Conservation (phyloP, 2,797 vertebrate species). For the Sebastes melanostomus region DNA sequence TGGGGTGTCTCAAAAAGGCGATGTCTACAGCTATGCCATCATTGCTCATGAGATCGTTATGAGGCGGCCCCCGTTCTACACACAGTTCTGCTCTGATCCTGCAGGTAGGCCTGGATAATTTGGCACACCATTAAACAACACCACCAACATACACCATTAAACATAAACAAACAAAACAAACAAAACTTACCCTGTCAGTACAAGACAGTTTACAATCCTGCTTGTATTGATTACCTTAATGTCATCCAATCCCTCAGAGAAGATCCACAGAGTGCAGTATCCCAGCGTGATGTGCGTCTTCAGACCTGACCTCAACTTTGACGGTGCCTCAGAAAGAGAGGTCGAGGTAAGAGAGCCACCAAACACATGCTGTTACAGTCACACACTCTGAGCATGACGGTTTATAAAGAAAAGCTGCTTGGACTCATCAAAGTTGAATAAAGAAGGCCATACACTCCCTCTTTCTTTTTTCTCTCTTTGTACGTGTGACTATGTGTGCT, state of each 20-base stretch:
- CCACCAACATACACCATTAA: not conserved
- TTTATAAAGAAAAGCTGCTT: not conserved
- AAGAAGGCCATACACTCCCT: not conserved
- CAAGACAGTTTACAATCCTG: not conserved
- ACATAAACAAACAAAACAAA: not conserved
- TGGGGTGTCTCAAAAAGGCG: conserved; percentile 91
- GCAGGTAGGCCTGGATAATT: conserved; percentile 76
- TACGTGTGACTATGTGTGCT: not conserved
- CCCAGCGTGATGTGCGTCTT: conserved; percentile 73
- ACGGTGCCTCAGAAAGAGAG: conserved; percentile 85
- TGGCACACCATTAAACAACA: not conserved
- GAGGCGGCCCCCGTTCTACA: conserved; percentile 87
- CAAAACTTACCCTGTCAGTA: not conserved
- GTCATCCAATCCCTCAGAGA: conserved; percentile 80
- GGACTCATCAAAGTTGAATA: not conserved
- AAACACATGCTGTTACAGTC: not conserved
- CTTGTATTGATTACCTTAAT: not conserved
- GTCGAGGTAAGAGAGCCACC: conserved; percentile 83
- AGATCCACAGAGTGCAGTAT: conserved; percentile 88
- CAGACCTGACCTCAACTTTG: conserved; percentile 90
- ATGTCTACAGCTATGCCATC: conserved; percentile 94
- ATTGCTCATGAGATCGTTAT: conserved; percentile 94
- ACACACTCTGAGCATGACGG: fast-evolving
- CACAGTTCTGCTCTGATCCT: conserved; percentile 70
- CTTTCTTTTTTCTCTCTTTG: not conserved